A percentile compares a stretch with the other conserved stretches of the same genome.
phyloP scores from a whole-genome alignment of 2,888 invertebrate species.

The Candidula unifasciata region DNA sequence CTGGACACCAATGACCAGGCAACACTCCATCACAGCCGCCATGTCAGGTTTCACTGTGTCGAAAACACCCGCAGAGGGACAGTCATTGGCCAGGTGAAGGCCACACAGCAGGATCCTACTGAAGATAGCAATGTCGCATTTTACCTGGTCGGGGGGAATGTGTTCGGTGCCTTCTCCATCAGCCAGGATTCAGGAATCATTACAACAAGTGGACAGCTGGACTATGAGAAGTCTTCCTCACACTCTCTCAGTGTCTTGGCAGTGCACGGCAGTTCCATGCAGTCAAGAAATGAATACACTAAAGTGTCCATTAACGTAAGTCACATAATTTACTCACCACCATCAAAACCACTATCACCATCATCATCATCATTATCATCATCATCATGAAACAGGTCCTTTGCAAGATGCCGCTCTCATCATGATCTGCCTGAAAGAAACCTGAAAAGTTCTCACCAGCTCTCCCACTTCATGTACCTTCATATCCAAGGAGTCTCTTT shows the following conservation, averaged over 20 bases:
- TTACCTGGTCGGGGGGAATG: conserved; percentile 71
- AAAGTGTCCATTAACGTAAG: conserved; percentile 85
- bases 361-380: too few species aligned
- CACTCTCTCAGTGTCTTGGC: conserved; percentile 93
- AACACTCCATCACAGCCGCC: conserved; percentile 64
- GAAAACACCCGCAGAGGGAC: conserved; percentile 71
- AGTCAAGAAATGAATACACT: conserved; percentile 90
- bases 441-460: too few species aligned
- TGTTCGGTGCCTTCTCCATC: conserved; percentile 89
- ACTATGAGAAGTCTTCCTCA: conserved; percentile 91
- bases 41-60: conserved; percentile 65
- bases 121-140: conserved; percentile 73
- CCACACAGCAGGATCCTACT: conserved; percentile 71
- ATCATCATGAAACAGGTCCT: too few species aligned
- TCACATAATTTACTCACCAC: not conserved
- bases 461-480: too few species aligned
- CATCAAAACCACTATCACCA: too few species aligned
- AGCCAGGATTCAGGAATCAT: conserved; percentile 91
- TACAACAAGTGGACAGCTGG: conserved; percentile 90
- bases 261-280: conserved; percentile 90
- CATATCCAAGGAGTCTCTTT: too few species aligned
- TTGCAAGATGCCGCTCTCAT: too few species aligned
- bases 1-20: conserved; percentile 70
- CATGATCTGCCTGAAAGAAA: too few species aligned
- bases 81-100: conserved; percentile 80